These are phyloP conservation scores for Diachrysia chrysitis DNA, from an alignment of 2,888 invertebrate species.

Conservation along the genomic window DNA sequence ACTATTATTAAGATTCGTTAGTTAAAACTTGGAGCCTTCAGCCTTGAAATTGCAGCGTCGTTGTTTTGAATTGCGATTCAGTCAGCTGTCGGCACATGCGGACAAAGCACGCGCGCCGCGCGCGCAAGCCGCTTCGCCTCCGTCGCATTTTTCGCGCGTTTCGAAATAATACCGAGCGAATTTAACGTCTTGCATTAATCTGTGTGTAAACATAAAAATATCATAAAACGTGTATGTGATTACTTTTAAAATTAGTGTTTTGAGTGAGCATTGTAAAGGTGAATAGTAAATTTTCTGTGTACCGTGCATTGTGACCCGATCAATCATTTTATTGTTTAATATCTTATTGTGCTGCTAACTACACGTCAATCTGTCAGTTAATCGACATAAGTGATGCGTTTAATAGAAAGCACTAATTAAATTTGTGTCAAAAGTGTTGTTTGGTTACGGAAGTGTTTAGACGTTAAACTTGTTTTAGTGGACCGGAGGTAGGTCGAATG, in stretches of 20 bases:
- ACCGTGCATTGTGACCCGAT: constrained; percentile 58
- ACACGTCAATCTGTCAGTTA: constrained; percentile 63
- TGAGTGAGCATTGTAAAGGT: constrained; percentile 43
- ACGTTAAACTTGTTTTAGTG: constrained; percentile 57
- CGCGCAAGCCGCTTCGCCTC: constrained; percentile 75
- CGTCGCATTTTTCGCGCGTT: constrained; percentile 75
- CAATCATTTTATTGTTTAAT: constrained; percentile 57
- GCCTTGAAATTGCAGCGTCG: constrained; percentile 78
- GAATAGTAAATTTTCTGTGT: constrained; percentile 36
- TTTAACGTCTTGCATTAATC: constrained; percentile 36
- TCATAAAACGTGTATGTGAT: constrained; percentile 26
- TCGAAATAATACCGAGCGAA: constrained; percentile 61
- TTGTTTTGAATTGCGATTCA: constrained; percentile 87
- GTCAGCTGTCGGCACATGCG: constrained; percentile 87
- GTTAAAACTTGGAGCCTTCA: constrained; percentile 80
- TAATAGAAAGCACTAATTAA: constrained; percentile 63
- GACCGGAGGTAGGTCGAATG: constrained; percentile 62
- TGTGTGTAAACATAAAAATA: constrained; percentile 23
- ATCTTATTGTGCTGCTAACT: constrained; percentile 58
- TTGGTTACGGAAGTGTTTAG: constrained; percentile 64
- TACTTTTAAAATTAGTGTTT: constrained; percentile 34
- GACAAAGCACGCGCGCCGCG: constrained; percentile 84
- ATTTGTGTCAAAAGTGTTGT: constrained; percentile 64
- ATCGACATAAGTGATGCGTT: constrained; percentile 57
- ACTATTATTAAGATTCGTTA: constrained; percentile 68